Base-by-base conservation (phyloP, 2,888 invertebrate species). In the Labia minor region DNA sequence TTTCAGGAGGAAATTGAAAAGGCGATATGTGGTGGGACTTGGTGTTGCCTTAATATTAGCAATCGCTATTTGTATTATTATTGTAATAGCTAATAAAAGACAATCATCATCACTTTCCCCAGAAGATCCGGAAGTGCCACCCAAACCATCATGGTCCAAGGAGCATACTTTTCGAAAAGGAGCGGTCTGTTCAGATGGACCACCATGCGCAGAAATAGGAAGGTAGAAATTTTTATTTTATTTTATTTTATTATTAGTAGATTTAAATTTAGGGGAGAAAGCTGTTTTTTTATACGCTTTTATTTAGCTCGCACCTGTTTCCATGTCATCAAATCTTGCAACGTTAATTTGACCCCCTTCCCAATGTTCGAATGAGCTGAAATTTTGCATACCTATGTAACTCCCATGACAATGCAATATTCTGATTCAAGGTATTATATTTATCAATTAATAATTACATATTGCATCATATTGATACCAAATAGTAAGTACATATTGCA, bases 111-210 rank as follows among this genome's bases (percentile, higher is more conserved):
- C 72, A 70, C 66, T 79, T 1, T 77, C 79, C 64, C 88, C 87
- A 0, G 85, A 87, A 0, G 87, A 91, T 77, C 87, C 89, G 0
- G 81, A 82, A 68, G 77, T 78, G 49, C 79, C 81, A 0, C 80
- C 82, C 37, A 86, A 85, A 16, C 83, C 89, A 0, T 90, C 90
- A 0, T 77, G 81, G 16, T 90, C 90, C 1, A 76, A 76, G 62
- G 78, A 89, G n/a, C 85, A 85, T 71, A 77, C 76, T 0, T 92
- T 87, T 76, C 80, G 82, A 68, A 82, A 79, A 63, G 88, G 86
- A 0, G 92, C 90, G 0, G 87, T 93, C 18, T 90, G 89, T 74
- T 86, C 90, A 0, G 93, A 93, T 75, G 86, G 86, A 2, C 81
- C 82, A 1, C 82, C 83, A 3, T 93, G 92, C 77, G 90, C 92